These are phyloP conservation scores for Aphrophora alni DNA, from an alignment of 2,888 invertebrate species.

Conservation along the genomic window DNA sequence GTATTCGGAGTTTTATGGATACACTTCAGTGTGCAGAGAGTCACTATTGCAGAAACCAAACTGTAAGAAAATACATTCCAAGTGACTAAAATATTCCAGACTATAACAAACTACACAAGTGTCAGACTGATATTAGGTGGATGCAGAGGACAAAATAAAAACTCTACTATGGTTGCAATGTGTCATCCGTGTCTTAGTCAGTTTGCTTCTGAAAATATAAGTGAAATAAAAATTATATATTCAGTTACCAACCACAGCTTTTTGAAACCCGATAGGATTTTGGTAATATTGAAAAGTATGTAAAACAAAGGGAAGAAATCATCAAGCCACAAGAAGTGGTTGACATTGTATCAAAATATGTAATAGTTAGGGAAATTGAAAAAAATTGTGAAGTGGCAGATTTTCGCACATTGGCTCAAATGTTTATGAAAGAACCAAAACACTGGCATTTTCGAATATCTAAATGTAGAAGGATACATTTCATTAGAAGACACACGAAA, in stretches of 20 bases:
- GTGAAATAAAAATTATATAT: constrained; percentile 47
- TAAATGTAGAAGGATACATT: constrained; percentile 31
- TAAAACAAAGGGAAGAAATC: constrained; percentile 45
- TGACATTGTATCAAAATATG: constrained; percentile 9
- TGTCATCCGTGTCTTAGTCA: constrained; percentile 49
- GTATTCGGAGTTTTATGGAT: no score
- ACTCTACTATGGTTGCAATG: constrained; percentile 51
- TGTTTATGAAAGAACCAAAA: constrained; percentile 13
- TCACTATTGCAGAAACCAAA: no score
- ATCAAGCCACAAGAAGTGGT: constrained; percentile 42
- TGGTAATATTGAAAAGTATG: constrained; percentile 49
- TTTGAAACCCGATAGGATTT: constrained; percentile 52
- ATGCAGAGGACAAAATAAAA: constrained; percentile 50
- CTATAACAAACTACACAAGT: no score
- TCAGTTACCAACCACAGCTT: constrained; percentile 52
- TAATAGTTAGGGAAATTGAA: constrained; percentile 37
- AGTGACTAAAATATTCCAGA: no score
- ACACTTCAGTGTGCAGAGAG: no score
- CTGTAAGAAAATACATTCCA: no score
- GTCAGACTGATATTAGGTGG: constrained; percentile 20
- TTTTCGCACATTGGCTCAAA: not conserved
- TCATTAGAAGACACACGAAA: no score
- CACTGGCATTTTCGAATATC: constrained; percentile 27
- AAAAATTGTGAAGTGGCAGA: not conserved
- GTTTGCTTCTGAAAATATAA: constrained; percentile 46